These are phyloP conservation scores for Dryobotodes eremita DNA, from an alignment of 2,888 invertebrate genomes.

Conservation along the genomic window DNA sequence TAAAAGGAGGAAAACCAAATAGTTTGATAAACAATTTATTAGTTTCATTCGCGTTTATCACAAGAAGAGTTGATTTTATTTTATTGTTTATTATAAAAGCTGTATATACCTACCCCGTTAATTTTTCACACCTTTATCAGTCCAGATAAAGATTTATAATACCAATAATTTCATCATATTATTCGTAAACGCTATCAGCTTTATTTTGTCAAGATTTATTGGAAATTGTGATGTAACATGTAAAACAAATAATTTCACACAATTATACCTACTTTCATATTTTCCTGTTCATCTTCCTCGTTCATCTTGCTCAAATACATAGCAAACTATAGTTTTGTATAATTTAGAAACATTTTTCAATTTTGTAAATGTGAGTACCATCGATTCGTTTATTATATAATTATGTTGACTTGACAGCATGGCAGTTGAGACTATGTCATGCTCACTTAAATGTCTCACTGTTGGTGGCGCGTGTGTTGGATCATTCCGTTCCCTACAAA, in stretches of 20 bases:
- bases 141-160: background rate
- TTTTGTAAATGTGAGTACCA: too few relatives aligned
- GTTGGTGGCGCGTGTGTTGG: too few relatives aligned
- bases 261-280: background rate
- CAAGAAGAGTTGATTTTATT: background rate
- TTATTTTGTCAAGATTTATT: background rate
- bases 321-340: too few relatives aligned
- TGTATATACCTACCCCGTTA: background rate
- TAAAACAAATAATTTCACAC: background rate
- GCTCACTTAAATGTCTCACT: too few relatives aligned
- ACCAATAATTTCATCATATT: background rate
- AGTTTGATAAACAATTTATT: background rate
- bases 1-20: background rate
- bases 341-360: too few relatives aligned
- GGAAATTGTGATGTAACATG: background rate
- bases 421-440: too few relatives aligned
- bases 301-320: too few relatives aligned
- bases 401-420: too few relatives aligned
- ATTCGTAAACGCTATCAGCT: background rate
- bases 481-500: too few relatives aligned
- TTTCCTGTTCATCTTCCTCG: background rate
- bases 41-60: background rate
- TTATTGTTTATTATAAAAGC: background rate
- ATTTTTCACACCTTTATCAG: background rate
- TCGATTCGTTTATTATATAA: too few relatives aligned